Evolutionary conservation across 1,140 invertebrate genomes (phyloP), one percentile per base, ranked within the genome.

Genomic region (Octopus sinensis): DNA sequence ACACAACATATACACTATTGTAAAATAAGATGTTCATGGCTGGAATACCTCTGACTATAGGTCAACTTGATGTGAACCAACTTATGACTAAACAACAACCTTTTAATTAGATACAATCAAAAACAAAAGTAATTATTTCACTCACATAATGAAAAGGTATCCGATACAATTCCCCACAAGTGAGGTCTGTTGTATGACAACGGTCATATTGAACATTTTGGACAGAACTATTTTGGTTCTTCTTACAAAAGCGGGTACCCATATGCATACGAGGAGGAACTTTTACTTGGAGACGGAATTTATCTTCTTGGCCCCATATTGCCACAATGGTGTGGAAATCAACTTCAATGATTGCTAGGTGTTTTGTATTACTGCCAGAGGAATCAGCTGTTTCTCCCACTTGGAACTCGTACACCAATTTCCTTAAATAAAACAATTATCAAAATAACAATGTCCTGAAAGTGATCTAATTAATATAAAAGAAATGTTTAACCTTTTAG

Each of bases 151-250:
- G 68, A 3, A 73, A 73, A n/a, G 68, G 68, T 6, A 73, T 23
- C 30, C 30, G 68, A 23, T 73, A 73, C 17, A 73, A 23, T 73
- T 73, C 68, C 13, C 68, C 68, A n/a, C 17, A 73, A 13, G 68
- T 73, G 7, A 73, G 68, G 13, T 73, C 68, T 5, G 68, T 13
- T 10, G 68, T 73, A n/a, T 23, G 68, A 6, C 17, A 73, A n/a
- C 68, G 68, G 68, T 73, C 68, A 17, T 73, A 73, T 73, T 73
- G 68, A 13, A 23, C 68, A 73, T 73, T 73, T 73, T 73, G 68
- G 68, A n/a, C 17, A n/a, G 68, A 23, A 5, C 68, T 23, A 13
- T 73, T 13, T 73, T 73, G 68, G 13, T 73, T 23, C 13, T 73
- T 73, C 5, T 73, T 73, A 73, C 68, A 73, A 23, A 12, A 73